These are phyloP conservation scores for Dyspetes luteomarginatus DNA, from an alignment of 2,888 invertebrate species.

Conservation along the genomic window DNA sequence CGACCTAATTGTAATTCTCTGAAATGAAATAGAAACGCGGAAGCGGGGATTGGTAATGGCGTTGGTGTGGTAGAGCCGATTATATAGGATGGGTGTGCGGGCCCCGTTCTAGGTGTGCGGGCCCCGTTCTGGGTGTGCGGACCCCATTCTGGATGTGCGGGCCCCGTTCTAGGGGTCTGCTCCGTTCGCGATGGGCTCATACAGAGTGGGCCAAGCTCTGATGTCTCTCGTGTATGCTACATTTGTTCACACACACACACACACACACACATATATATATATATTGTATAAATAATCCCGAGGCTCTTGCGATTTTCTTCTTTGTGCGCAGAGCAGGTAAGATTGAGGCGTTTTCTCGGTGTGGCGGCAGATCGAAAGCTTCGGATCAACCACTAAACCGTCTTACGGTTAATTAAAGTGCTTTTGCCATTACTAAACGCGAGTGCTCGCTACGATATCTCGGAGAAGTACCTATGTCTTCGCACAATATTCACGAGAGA, in stretches of 20 bases:
- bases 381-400: slow-evolving; percentile 66
- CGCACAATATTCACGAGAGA: slow-evolving; percentile 2
- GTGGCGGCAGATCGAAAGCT: slow-evolving; percentile 48
- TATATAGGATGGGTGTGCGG: slow-evolving; percentile 36
- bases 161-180: background rate
- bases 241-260: background rate
- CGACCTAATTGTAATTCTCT: slow-evolving; percentile 69
- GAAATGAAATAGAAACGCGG: slow-evolving; percentile 66
- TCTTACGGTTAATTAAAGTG: slow-evolving; percentile 71
- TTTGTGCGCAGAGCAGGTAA: background rate
- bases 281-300: background rate
- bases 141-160: slow-evolving; percentile 24
- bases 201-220: background rate
- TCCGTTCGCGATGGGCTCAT: slow-evolving; percentile 13
- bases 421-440: slow-evolving; percentile 48
- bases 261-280: background rate
- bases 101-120: slow-evolving; percentile 9
- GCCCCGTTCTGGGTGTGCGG: slow-evolving; percentile 26
- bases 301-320: slow-evolving; percentile 29
- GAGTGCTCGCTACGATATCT: background rate
- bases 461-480: background rate
- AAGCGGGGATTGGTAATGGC: background rate
- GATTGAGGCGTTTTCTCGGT: slow-evolving; percentile 7
- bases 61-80: background rate
- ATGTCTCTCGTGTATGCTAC: background rate